Evolutionary conservation across 2,888 invertebrate species (phyloP).

Genomic region (Drosophila engyochracea): DNA sequence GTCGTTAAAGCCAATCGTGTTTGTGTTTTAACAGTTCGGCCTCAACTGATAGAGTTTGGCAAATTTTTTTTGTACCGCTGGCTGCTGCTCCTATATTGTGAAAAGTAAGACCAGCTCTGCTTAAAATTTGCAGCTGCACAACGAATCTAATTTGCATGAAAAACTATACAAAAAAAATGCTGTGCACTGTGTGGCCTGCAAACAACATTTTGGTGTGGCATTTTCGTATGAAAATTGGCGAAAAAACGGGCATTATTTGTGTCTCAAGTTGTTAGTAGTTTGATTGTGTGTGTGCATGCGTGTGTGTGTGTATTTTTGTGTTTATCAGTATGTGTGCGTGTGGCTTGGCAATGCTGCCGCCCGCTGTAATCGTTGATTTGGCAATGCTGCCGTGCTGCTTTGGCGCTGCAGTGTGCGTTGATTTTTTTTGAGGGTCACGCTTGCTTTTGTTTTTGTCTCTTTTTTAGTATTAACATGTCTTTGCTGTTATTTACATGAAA

Average conservation of each 20-base stretch:
- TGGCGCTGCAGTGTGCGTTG: conserved; percentile 42
- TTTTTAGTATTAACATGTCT: conserved; percentile 14
- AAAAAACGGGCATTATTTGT: conserved; percentile 39
- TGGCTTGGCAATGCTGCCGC: conserved; percentile 64
- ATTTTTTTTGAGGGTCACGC: conserved; percentile 58
- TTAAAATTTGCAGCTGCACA: conserved; percentile 54
- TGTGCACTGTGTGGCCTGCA: conserved; percentile 2
- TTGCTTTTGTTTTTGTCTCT: conserved; percentile 35
- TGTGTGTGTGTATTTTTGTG: conserved; percentile 34
- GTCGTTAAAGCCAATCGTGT: conserved; percentile 6
- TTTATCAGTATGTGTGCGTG: conserved; percentile 31
- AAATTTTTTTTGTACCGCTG: conserved; percentile 58
- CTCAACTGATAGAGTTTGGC: conserved; percentile 42
- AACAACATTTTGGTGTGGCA: conserved; percentile 2
- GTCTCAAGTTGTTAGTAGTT: conserved; percentile 39
- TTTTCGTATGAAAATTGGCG: conserved; percentile 19
- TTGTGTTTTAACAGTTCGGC: conserved; percentile 18
- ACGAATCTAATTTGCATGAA: conserved; percentile 26
- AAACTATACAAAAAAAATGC: conserved; percentile 28
- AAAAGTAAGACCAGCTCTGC: conserved; percentile 63
- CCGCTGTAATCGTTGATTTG: conserved; percentile 67
- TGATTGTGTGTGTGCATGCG: conserved; percentile 24
- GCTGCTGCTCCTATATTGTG: conserved; percentile 44
- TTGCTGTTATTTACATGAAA: conserved; percentile 15
- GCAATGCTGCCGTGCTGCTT: conserved; percentile 65